phyloP scores from a whole-genome alignment of 2,113 vertebrate genomes.

The Dicaeum eximium region DNA sequence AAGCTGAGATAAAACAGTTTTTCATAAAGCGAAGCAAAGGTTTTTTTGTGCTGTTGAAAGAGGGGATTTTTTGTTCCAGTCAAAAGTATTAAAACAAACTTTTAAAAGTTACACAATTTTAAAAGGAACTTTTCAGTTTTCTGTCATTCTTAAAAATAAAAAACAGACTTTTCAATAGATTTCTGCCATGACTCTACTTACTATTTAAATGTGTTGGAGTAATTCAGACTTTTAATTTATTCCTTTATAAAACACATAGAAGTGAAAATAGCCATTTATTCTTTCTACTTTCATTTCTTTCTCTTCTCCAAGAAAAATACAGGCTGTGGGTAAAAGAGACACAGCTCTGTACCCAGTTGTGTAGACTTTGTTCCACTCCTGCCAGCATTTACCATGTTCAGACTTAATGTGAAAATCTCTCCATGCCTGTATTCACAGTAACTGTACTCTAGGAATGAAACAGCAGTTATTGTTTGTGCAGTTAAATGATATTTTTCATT shows the following conservation, averaged over 20 bases:
- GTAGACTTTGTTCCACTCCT: neutral
- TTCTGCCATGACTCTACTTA: neutral
- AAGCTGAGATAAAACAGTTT: neutral
- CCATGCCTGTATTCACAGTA: neutral
- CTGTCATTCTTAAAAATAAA: neutral
- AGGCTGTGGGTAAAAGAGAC: neutral
- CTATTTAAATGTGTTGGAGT: neutral
- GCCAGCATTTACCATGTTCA: neutral
- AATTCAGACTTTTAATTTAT: slow-evolving; percentile 1
- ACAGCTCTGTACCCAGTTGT: neutral
- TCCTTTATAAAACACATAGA: neutral
- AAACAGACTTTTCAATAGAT: neutral
- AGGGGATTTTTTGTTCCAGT: neutral
- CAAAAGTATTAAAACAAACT: neutral
- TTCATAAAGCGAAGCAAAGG: neutral
- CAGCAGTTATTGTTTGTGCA: neutral
- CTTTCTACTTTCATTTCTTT: slow-evolving; percentile 17
- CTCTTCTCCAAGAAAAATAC: slow-evolving; percentile 46
- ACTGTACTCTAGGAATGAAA: neutral
- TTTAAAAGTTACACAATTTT: neutral
- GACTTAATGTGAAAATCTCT: neutral
- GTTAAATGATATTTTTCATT: neutral
- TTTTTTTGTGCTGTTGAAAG: neutral
- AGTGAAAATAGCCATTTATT: slow-evolving; percentile 26
- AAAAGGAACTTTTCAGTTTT: neutral